These are phyloP conservation scores for Eospalax fontanierii DNA, from an alignment of 2,797 vertebrate genomes.

Conservation along the genomic window DNA sequence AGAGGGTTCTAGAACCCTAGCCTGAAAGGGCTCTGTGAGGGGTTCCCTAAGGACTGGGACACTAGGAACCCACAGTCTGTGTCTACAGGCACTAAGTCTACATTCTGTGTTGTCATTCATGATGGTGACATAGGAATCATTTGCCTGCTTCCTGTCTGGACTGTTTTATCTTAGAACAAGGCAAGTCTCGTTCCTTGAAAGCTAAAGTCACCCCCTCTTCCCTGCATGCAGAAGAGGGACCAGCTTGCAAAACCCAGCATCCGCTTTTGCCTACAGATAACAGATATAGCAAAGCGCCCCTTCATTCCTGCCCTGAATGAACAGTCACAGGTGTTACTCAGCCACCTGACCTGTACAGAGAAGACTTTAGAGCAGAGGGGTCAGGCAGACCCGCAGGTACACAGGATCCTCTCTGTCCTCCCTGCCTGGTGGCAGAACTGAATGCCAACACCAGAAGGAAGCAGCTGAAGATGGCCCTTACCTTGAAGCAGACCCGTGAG, in stretches of 20 bases:
- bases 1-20: not conserved
- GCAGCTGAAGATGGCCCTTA: slow-evolving; percentile 82
- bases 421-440: rapidly evolving
- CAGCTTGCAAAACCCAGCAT: too few species aligned
- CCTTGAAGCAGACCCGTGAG: slow-evolving; percentile 98
- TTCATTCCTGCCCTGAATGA: rapidly evolving
- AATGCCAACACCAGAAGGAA: not conserved
- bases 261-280: not conserved
- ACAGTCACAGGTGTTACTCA: not conserved
- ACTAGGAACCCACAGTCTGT: not conserved
- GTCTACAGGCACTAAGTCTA: too few species aligned
- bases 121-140: not conserved
- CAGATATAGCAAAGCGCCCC: not conserved
- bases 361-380: not conserved
- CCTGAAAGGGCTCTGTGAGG: not conserved
- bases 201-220: too few species aligned
- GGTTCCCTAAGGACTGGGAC: not conserved
- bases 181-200: not conserved
- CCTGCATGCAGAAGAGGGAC: not conserved
- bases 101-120: not conserved
- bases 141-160: not conserved
- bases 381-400: not conserved
- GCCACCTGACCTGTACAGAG: not conserved
- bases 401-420: rapidly evolving
- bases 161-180: not conserved